A percentile compares a stretch with the other conserved stretches of the same genome.
phyloP scores from a whole-genome alignment of 1,140 invertebrate genomes.

The Zaprionus davidi region DNA sequence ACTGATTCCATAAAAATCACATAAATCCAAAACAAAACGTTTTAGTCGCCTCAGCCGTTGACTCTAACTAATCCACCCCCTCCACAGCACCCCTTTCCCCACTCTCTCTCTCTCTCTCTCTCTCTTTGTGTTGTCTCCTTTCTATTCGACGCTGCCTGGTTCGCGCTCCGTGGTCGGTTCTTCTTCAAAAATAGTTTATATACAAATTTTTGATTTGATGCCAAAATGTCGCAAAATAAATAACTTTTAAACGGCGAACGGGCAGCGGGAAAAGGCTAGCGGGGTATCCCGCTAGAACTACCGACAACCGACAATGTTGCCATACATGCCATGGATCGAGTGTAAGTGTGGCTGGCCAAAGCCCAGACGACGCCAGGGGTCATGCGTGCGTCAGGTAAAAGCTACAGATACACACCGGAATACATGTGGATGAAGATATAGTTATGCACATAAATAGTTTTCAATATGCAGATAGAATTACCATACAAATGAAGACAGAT shows the following conservation, averaged over 20 bases:
- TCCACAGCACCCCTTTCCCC: background rate
- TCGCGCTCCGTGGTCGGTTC: conserved; percentile 8
- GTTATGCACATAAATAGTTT: background rate
- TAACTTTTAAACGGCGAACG: conserved; percentile 57
- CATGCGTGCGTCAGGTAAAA: background rate
- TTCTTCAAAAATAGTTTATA: conserved; percentile 79
- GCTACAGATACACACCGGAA: background rate
- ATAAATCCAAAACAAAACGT: conserved; percentile 79
- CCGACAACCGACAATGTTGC: background rate
- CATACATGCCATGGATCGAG: background rate
- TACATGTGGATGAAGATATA: background rate
- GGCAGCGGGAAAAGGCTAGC: conserved; percentile 4
- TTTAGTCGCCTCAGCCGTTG: conserved; percentile 69
- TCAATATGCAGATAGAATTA: background rate
- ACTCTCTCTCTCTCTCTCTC: background rate
- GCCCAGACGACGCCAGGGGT: background rate
- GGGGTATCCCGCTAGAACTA: background rate
- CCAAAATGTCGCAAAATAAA: conserved; percentile 77
- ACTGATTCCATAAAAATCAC: conserved; percentile 80
- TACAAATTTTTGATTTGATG: conserved; percentile 79
- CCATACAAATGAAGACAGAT: background rate
- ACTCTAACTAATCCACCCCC: conserved; percentile 32
- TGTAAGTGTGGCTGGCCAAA: background rate
- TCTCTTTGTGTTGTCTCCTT: background rate
- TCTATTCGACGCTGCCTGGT: conserved; percentile 3